phyloP scores from a whole-genome alignment of 2,113 vertebrate species.

The Pachypanchax playfairii region DNA sequence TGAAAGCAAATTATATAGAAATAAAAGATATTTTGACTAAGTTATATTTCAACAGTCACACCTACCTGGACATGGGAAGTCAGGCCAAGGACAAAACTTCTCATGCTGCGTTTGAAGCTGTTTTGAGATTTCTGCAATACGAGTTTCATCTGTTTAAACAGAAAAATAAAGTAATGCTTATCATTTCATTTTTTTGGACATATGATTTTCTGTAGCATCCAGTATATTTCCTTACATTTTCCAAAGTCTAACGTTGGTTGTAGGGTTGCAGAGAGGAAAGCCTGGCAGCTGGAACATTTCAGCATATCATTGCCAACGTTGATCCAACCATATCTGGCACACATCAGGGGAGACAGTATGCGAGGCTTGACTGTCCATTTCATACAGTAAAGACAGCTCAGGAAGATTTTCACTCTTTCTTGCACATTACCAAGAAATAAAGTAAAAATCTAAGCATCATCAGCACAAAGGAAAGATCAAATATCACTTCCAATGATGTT shows the following conservation, averaged over 20 bases:
- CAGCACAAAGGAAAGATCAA: too few species aligned
- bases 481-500: not conserved
- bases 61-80: conserved; percentile 93
- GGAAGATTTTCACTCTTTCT: conserved; percentile 61
- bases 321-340: conserved; percentile 90
- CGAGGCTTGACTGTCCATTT: conserved; percentile 92
- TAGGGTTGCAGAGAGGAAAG: conserved; percentile 87
- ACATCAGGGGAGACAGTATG: conserved; percentile 86
- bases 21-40: not conserved
- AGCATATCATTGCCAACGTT: conserved; percentile 90
- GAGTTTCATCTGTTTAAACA: conserved; percentile 84
- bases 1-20: too few species aligned
- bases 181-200: conserved; percentile 9
- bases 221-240: conserved; percentile 85
- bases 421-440: not conserved
- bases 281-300: conserved; percentile 91
- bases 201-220: not conserved
- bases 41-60: not conserved
- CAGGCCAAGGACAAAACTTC: conserved; percentile 97
- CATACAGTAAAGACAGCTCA: conserved; percentile 86
- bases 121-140: conserved; percentile 84
- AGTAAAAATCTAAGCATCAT: not conserved
- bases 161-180: conserved; percentile 7
- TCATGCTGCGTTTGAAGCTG: conserved; percentile 88
- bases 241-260: conserved; percentile 84